Conservation (phyloP, 1,140 invertebrate genomes). For the Brachionus manjavacas region DNA sequence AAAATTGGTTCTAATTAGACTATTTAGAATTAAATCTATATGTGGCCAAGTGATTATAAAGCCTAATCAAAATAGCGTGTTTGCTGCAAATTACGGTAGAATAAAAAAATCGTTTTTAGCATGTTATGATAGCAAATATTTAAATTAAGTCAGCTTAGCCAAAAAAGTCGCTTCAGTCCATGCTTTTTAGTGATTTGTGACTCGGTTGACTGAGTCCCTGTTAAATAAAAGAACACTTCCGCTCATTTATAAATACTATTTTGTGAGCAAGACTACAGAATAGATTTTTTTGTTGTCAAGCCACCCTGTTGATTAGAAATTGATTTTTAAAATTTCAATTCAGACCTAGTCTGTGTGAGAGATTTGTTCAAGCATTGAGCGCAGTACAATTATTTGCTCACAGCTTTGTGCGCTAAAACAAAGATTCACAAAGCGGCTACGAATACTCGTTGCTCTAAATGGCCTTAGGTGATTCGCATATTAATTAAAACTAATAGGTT, state of each 20-base stretch:
- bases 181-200: constrained; percentile 17
- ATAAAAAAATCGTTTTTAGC: background rate
- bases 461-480: background rate
- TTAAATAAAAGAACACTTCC: constrained; percentile 7
- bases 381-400: background rate
- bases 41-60: background rate
- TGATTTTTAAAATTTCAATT: background rate
- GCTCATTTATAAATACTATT: background rate
- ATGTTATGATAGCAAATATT: background rate
- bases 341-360: background rate
- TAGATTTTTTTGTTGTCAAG: background rate
- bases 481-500: background rate
- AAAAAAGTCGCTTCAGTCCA: background rate
- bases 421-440: background rate
- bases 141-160: background rate
- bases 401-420: background rate
- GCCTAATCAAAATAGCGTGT: background rate
- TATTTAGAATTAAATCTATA: background rate
- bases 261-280: background rate
- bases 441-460: background rate
- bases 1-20: background rate
- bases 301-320: background rate
- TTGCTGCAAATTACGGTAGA: background rate
- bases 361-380: background rate
- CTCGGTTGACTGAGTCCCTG: background rate